These are phyloP conservation scores for Donacobius atricapilla DNA, from an alignment of 2,113 vertebrate genomes.

Conservation along the genomic window DNA sequence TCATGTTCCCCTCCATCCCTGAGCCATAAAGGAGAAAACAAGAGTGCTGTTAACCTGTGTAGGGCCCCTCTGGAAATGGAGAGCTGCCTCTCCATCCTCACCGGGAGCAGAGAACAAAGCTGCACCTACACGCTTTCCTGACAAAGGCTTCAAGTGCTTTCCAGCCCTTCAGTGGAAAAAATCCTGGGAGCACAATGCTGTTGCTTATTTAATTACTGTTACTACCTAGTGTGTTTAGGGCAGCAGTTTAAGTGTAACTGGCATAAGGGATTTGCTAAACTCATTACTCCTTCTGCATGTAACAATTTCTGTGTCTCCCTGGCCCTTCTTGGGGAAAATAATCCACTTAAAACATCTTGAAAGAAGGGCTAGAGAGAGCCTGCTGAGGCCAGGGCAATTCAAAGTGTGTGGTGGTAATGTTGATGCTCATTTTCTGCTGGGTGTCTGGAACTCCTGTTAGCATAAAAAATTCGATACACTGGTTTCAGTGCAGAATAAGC, in stretches of 20 bases:
- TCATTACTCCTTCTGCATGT: neutral
- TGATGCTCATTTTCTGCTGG: neutral
- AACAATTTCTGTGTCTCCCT: neutral
- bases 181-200: neutral
- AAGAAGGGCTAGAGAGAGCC: neutral
- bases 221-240: neutral
- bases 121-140: neutral
- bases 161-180: neutral
- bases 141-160: neutral
- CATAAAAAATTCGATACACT: neutral
- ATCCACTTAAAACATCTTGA: neutral
- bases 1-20: neutral
- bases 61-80: neutral
- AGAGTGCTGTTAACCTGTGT: neutral
- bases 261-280: neutral
- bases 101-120: neutral
- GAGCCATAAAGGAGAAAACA: neutral
- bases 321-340: neutral
- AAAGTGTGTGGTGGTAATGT: neutral
- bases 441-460: neutral
- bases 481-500: constrained; percentile 8
- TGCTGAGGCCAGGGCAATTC: neutral
- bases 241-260: neutral
- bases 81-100: neutral
- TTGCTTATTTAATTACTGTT: constrained; percentile 5